Percentiles rank a stretch among this genome's conserved stretches.
These are phyloP conservation scores for Brachionus asplanchnoidis DNA, from an alignment of 1,140 invertebrate species.

Conservation along the genomic window DNA sequence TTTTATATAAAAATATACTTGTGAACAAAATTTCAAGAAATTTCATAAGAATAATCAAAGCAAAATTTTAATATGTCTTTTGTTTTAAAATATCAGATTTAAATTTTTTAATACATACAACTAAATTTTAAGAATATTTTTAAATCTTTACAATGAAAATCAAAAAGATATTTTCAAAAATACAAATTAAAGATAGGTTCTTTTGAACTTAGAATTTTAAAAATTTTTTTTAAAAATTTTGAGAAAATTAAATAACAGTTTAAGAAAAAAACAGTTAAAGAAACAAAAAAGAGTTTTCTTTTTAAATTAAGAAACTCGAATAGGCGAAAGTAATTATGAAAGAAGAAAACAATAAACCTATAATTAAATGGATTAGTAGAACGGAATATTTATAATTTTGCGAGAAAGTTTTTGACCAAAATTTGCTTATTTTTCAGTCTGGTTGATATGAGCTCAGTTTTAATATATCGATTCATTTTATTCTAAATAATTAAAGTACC, in stretches of 20 bases:
- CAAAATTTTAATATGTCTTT: too few relatives aligned
- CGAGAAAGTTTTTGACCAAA: not conserved
- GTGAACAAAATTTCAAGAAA: too few relatives aligned
- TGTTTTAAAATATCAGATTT: too few relatives aligned
- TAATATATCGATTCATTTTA: not conserved
- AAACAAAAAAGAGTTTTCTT: not conserved
- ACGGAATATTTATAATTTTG: not conserved
- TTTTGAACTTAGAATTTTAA: too few relatives aligned
- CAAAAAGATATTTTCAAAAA: too few relatives aligned
- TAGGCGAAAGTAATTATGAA: constrained; percentile 24
- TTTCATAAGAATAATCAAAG: too few relatives aligned
- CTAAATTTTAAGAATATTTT: too few relatives aligned
- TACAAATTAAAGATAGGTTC: too few relatives aligned
- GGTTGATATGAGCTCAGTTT: not conserved
- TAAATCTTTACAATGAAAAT: too few relatives aligned
- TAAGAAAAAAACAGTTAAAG: not conserved
- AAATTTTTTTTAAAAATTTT: not conserved
- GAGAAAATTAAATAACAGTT: not conserved
- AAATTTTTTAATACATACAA: too few relatives aligned
- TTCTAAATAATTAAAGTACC: not conserved
- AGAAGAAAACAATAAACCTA: not conserved
- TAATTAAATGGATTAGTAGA: constrained; percentile 24
- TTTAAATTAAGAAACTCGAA: not conserved
- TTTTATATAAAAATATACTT: too few relatives aligned
- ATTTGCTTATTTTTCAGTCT: not conserved